A percentile compares a stretch with the other conserved stretches of the same genome.
These are phyloP conservation scores for Phymastichus coffea DNA, from an alignment of 1,140 invertebrate species.

Conservation along the genomic window DNA sequence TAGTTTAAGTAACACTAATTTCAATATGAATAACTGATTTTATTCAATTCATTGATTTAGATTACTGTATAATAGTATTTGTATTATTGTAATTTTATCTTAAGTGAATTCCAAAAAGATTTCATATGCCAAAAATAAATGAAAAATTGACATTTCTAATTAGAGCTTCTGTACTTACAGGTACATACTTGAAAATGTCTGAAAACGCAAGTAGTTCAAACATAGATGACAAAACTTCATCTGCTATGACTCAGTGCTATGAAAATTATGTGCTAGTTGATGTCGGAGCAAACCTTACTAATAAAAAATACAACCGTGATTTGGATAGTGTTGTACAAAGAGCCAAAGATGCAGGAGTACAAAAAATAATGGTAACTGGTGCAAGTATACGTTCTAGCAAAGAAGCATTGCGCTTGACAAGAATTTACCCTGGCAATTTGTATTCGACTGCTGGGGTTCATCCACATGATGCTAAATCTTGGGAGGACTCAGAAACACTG, in stretches of 20 bases:
- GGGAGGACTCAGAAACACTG: slow-evolving; percentile 75
- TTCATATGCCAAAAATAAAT: too few relatives aligned
- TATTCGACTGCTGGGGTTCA: slow-evolving; percentile 94
- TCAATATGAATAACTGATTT: too few relatives aligned
- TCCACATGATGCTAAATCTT: slow-evolving; percentile 94
- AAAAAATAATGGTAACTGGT: slow-evolving; percentile 93
- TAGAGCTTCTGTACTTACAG: not conserved
- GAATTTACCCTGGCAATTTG: slow-evolving; percentile 84
- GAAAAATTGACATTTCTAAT: too few relatives aligned
- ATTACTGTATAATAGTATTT: too few relatives aligned
- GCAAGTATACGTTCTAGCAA: slow-evolving; percentile 86
- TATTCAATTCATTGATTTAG: too few relatives aligned
- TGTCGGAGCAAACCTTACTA: slow-evolving; percentile 91
- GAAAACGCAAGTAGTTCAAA: slow-evolving; percentile 42
- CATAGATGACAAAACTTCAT: slow-evolving; percentile 37
- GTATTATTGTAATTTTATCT: too few relatives aligned
- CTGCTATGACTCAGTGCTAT: slow-evolving; percentile 64
- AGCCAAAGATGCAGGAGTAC: slow-evolving; percentile 90
- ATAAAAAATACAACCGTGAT: slow-evolving; percentile 91
- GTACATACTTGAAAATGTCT: slow-evolving; percentile 39
- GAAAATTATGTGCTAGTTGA: slow-evolving; percentile 91
- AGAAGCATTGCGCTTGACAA: slow-evolving; percentile 83
- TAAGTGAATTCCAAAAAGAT: too few relatives aligned
- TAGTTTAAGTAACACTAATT: too few relatives aligned
- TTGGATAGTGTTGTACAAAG: slow-evolving; percentile 88